Conservation (phyloP, 2,888 invertebrate genomes). For the Pristionchus entomophagus region DNA sequence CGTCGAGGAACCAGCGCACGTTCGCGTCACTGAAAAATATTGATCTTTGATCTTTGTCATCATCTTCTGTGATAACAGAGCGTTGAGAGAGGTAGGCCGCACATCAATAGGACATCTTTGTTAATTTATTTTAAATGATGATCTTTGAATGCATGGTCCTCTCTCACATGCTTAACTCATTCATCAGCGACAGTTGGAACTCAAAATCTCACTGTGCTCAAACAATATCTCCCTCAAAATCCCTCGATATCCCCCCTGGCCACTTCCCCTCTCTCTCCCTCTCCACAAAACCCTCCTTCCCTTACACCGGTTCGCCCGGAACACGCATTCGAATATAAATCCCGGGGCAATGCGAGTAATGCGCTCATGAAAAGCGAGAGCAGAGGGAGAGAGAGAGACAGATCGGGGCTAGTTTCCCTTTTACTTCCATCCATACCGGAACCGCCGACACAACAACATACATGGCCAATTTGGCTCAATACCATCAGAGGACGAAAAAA, state of each 20-base stretch:
- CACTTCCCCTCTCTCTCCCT: not conserved
- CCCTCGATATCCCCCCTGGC: not conserved
- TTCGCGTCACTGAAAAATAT: slow-evolving; percentile 49
- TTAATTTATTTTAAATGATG: no score
- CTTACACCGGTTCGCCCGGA: not conserved
- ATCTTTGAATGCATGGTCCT: no score
- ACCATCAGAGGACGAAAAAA: not conserved
- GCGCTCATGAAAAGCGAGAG: slow-evolving; percentile 33
- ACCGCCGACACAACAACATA: not conserved
- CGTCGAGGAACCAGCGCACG: slow-evolving; percentile 60
- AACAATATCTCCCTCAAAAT: no score
- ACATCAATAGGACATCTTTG: no score
- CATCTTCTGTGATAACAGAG: no score
- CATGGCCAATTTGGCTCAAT: not conserved
- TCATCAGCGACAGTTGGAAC: no score
- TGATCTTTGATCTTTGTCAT: no score
- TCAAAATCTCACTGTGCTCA: no score
- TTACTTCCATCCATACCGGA: slow-evolving; percentile 31
- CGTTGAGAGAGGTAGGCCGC: no score
- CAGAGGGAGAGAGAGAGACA: slow-evolving; percentile 13
- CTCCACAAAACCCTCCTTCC: slow-evolving; percentile 1
- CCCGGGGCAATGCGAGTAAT: not conserved
- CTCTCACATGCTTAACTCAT: no score
- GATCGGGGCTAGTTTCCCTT: slow-evolving; percentile 41
- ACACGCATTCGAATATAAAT: slow-evolving; percentile 33